Evolutionary conservation across 2,797 vertebrate species (phyloP).

Genomic region (Buceros bicornis): DNA sequence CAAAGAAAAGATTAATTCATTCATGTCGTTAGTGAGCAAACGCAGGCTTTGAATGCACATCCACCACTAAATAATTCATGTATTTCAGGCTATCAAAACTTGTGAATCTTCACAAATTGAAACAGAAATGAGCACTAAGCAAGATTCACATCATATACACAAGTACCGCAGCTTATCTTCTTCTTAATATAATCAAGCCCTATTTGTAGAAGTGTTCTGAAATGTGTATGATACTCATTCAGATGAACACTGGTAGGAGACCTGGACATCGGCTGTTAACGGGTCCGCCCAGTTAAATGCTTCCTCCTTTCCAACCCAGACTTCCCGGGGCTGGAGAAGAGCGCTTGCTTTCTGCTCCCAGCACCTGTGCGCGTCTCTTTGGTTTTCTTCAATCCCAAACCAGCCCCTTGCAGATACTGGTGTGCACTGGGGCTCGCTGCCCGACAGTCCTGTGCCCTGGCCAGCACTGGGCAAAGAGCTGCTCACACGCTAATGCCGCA

Average conservation of each 20-base stretch:
- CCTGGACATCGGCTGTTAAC: too few relatives aligned
- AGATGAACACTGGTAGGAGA: background rate
- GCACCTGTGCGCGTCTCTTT: too few relatives aligned
- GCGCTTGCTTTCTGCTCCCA: too few relatives aligned
- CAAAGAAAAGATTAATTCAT: background rate
- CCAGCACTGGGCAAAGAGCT: too few relatives aligned
- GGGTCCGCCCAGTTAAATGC: too few relatives aligned
- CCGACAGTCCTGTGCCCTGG: too few relatives aligned
- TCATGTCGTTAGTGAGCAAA: background rate
- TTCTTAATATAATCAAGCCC: background rate
- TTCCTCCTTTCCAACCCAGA: too few relatives aligned
- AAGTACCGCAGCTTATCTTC: background rate
- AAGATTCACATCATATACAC: background rate
- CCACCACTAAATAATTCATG: background rate
- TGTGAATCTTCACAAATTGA: background rate
- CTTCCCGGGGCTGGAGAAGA: too few relatives aligned
- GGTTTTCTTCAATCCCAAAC: too few relatives aligned
- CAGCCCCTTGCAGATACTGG: too few relatives aligned
- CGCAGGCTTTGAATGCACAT: background rate
- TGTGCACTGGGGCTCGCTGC: too few relatives aligned
- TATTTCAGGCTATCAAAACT: background rate
- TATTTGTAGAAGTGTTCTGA: background rate
- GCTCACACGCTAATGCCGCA: rapidly evolving
- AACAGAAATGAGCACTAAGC: background rate
- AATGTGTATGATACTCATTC: background rate